These are phyloP conservation scores for Nesoenas mayeri DNA, from an alignment of 2,113 vertebrate species.

Conservation along the genomic window DNA sequence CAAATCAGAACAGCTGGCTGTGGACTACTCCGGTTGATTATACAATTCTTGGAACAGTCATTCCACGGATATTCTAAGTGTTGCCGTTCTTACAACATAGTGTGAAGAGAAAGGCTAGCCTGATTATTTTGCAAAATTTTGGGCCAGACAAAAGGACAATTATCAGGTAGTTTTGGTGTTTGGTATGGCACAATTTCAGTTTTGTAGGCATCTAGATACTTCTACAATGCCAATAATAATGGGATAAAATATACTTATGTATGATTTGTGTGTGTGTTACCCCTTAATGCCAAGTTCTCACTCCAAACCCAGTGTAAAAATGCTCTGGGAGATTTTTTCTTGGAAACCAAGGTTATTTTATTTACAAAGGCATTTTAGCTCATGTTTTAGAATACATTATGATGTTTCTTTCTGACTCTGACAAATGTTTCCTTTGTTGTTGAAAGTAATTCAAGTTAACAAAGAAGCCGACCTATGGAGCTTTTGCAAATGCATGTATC, in stretches of 20 bases:
- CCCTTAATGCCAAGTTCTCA: neutral
- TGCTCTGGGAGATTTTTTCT: neutral
- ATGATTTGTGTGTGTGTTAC: neutral
- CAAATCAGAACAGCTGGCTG: neutral
- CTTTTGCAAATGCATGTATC: slow-evolving; percentile 42
- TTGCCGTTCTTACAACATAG: accelerated
- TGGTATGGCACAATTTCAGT: neutral
- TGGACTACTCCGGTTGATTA: neutral
- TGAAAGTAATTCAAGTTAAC: slow-evolving; percentile 62
- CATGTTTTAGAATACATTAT: neutral
- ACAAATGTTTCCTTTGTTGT: slow-evolving; percentile 45
- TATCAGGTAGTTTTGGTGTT: neutral
- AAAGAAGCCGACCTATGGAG: slow-evolving; percentile 9
- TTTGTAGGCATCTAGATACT: neutral
- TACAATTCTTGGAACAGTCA: neutral
- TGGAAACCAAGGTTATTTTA: neutral
- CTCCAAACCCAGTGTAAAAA: neutral
- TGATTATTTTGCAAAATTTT: neutral
- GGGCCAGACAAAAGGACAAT: neutral
- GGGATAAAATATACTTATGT: neutral
- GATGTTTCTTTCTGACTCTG: slow-evolving; percentile 12
- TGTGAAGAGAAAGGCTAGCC: neutral
- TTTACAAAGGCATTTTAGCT: neutral
- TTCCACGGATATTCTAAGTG: neutral
- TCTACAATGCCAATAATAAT: neutral